Evolutionary conservation across 92 coral and sea anemone genomes (phyloP).

Genomic region (Diadumene lineata): DNA sequence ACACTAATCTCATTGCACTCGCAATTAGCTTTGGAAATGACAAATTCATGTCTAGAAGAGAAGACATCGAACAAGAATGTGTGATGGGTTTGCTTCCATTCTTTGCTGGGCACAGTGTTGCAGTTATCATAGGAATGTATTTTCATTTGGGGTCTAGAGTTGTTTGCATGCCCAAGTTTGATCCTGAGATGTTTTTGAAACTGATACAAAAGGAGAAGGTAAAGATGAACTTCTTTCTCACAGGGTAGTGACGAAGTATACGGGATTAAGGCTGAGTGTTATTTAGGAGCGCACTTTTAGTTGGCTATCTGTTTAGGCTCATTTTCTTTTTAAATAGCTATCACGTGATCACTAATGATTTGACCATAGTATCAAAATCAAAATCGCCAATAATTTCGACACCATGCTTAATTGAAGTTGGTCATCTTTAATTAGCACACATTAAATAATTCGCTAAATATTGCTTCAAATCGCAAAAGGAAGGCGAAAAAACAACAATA

Average conservation of each 20-base stretch:
- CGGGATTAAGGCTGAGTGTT: no score
- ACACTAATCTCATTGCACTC: conserved; percentile 36
- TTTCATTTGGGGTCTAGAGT: conserved; percentile 45
- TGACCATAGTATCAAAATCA: no score
- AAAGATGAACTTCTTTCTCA: neutral
- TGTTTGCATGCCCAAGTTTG: conserved; percentile 46
- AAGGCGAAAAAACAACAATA: no score
- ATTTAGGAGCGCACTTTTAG: no score
- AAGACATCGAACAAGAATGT: conserved; percentile 1
- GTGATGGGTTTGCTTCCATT: conserved; percentile 44
- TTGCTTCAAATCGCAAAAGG: no score
- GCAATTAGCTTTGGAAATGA: conserved; percentile 15
- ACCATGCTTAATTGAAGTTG: no score
- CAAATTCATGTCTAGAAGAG: conserved; percentile 11
- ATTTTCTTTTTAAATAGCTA: no score
- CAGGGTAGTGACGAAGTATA: neutral
- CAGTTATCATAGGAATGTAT: conserved; percentile 26
- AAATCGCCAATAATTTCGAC: no score
- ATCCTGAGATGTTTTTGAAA: conserved; percentile 37
- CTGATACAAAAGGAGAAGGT: conserved; percentile 45
- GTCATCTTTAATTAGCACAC: no score
- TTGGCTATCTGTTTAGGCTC: no score
- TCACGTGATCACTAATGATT: no score
- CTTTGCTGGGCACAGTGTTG: conserved; percentile 42
- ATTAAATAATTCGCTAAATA: no score